A percentile compares a stretch with the other conserved stretches of the same genome.
Conservation (phyloP, 2,888 invertebrate genomes). For the Dasysyrphus tricinctus region DNA sequence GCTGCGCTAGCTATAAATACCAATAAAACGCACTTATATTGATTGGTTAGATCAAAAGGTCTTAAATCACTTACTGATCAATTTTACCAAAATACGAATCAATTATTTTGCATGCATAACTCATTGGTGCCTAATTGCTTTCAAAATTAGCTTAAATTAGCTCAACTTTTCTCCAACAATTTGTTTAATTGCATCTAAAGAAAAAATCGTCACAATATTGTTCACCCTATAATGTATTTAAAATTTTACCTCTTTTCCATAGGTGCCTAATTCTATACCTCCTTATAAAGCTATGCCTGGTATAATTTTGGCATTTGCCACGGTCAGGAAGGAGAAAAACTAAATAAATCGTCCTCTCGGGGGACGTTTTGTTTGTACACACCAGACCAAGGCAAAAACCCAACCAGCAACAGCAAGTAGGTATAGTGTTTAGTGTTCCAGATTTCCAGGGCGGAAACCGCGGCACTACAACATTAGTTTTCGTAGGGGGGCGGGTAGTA, state of each 20-base stretch:
- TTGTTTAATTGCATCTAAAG: too few species aligned
- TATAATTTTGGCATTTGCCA: constrained; percentile 42
- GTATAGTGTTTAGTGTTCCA: constrained; percentile 33
- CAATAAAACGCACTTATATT: too few species aligned
- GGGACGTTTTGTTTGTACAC: constrained; percentile 66
- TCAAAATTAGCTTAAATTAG: too few species aligned
- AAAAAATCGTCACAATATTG: neutral
- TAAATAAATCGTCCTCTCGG: constrained; percentile 67
- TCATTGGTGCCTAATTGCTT: too few species aligned
- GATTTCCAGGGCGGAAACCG: constrained; percentile 40
- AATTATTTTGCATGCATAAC: too few species aligned
- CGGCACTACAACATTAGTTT: constrained; percentile 25
- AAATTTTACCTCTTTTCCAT: neutral
- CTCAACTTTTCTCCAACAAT: too few species aligned
- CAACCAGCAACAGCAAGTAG: constrained; percentile 17
- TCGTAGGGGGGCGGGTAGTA: neutral
- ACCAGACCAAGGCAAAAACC: neutral
- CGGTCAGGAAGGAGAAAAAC: constrained; percentile 56
- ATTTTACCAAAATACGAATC: too few species aligned
- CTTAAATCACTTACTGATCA: too few species aligned
- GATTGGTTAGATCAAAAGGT: too few species aligned
- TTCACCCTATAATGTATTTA: constrained; percentile 20
- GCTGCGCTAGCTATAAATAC: too few species aligned
- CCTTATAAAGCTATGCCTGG: constrained; percentile 4
- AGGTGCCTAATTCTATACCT: constrained; percentile 10